These are phyloP conservation scores for Andrena flavipes DNA, from an alignment of 2,888 invertebrate genomes.

Conservation along the genomic window DNA sequence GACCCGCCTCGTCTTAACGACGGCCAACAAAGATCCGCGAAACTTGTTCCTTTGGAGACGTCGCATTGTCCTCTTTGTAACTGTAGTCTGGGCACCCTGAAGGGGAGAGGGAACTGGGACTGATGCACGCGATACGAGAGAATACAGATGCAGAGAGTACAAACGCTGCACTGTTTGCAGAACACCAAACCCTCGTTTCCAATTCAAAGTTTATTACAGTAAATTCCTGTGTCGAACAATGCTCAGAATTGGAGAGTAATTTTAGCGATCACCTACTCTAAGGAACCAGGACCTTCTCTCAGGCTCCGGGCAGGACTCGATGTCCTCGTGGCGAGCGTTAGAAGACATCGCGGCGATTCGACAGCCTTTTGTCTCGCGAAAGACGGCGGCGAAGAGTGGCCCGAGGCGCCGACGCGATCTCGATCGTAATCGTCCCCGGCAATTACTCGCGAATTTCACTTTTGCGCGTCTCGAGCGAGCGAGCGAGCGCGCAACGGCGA, in stretches of 20 bases:
- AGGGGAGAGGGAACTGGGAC: neutral
- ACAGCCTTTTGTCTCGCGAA: neutral
- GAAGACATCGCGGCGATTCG: conserved; percentile 40
- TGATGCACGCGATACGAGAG: neutral
- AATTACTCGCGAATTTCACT: conserved; percentile 68
- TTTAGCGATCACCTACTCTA: conserved; percentile 42
- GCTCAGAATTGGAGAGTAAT: neutral
- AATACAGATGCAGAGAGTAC: neutral
- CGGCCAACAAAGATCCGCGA: conserved; percentile 15
- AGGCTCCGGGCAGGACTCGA: conserved; percentile 52
- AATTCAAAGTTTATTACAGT: too few species aligned
- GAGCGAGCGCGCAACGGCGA: conserved; percentile 17
- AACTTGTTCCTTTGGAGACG: neutral
- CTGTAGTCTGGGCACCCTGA: neutral
- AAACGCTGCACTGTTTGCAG: neutral
- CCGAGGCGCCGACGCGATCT: conserved; percentile 24
- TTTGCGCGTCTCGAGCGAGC: conserved; percentile 53
- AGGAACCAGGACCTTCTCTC: conserved; percentile 37
- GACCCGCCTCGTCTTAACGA: conserved; percentile 21
- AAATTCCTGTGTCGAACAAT: neutral
- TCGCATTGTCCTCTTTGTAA: neutral
- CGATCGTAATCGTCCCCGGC: conserved; percentile 35
- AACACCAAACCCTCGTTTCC: too few species aligned
- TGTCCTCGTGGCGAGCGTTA: conserved; percentile 48
- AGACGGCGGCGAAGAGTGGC: conserved; percentile 24